phyloP scores from a whole-genome alignment of 1,140 invertebrate species.

The Reticulitermes speratus region DNA sequence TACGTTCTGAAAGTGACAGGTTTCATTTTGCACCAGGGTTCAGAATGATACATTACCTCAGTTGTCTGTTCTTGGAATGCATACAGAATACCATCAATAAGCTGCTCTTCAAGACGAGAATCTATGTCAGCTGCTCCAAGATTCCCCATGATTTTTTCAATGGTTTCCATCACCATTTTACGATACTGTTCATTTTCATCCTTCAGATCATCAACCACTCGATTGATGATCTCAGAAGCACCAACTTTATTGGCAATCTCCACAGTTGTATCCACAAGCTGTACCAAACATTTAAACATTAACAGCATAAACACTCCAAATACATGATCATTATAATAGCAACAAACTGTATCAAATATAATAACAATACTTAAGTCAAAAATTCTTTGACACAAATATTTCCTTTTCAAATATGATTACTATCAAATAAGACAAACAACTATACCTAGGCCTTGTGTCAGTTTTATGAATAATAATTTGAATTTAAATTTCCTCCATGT shows the following conservation, averaged over 20 bases:
- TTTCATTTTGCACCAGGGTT: not conserved
- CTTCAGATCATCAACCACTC: conserved; percentile 98
- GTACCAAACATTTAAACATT: conserved; percentile 38
- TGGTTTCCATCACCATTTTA: conserved; percentile 99
- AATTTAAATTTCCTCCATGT: no score
- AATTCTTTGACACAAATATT: no score
- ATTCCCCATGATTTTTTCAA: conserved; percentile 98
- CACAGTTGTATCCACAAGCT: conserved; percentile 97
- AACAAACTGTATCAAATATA: no score
- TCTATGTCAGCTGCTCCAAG: conserved; percentile 98
- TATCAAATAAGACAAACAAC: no score
- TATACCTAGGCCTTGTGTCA: no score
- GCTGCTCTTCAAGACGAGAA: conserved; percentile 94
- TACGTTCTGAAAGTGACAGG: not conserved
- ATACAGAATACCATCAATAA: conserved; percentile 99
- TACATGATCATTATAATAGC: no score
- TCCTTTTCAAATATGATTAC: no score
- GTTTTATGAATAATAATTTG: no score
- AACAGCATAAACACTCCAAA: not conserved
- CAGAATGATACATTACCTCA: conserved; percentile 61
- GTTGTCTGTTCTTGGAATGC: conserved; percentile 99
- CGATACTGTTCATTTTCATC: conserved; percentile 99
- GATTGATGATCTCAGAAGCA: conserved; percentile 96
- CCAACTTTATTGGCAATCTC: conserved; percentile 99
- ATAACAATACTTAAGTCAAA: no score